These are phyloP conservation scores for Asobara japonica DNA, from an alignment of 1,140 invertebrate genomes.

Conservation along the genomic window DNA sequence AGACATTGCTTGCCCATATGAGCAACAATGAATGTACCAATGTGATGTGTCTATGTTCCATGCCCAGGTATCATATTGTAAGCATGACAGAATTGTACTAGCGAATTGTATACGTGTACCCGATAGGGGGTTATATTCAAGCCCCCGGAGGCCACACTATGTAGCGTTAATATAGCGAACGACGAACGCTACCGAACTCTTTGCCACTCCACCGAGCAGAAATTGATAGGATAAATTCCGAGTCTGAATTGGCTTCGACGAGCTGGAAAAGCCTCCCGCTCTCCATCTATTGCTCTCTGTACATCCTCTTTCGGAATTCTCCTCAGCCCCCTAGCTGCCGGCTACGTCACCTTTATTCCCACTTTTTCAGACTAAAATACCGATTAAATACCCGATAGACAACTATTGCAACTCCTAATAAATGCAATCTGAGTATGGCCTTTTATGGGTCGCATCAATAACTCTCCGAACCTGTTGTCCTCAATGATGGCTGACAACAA, in stretches of 20 bases:
- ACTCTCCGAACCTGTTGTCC: too few relatives aligned
- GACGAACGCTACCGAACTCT: conserved; percentile 65
- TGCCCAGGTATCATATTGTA: conserved; percentile 51
- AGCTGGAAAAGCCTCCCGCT: conserved; percentile 66
- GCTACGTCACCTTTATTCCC: background rate
- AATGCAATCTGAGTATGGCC: background rate
- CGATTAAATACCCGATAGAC: background rate
- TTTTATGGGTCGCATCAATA: too few relatives aligned
- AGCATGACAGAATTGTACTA: conserved; percentile 48
- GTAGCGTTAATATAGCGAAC: conserved; percentile 66
- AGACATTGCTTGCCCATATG: too few relatives aligned
- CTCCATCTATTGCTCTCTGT: conserved; percentile 35
- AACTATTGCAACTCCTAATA: background rate
- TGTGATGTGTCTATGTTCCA: background rate
- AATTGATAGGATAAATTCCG: conserved; percentile 76
- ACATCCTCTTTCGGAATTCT: conserved; percentile 34
- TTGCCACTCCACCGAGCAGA: conserved; percentile 73
- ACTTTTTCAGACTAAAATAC: conserved; percentile 26
- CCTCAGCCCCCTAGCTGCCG: conserved; percentile 30
- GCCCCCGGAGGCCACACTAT: conserved; percentile 49
- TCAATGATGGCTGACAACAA: too few relatives aligned
- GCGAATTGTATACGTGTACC: conserved; percentile 44
- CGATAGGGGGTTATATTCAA: conserved; percentile 30
- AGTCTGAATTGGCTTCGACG: conserved; percentile 72
- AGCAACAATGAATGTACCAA: conserved; percentile 48